Conservation (phyloP, 2,113 vertebrate species). For the Sebastes schlegelii region DNA sequence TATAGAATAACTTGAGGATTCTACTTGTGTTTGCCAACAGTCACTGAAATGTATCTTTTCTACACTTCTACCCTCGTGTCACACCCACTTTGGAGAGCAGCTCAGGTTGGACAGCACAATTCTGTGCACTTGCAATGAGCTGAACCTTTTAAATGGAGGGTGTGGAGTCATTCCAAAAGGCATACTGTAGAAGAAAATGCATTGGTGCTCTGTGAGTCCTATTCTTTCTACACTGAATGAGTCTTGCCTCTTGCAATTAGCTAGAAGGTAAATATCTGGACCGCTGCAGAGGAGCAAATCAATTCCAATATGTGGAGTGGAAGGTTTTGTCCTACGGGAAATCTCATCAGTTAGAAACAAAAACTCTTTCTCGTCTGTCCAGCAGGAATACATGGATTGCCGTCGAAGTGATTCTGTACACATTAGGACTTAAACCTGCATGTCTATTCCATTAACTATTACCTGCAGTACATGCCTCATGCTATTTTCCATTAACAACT, state of each 20-base stretch:
- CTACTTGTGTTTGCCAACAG: slow-evolving; percentile 18
- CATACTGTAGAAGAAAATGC: slow-evolving; percentile 46
- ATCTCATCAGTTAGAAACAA: slow-evolving; percentile 74
- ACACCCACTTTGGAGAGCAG: slow-evolving; percentile 26
- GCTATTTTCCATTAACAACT: slow-evolving; percentile 40
- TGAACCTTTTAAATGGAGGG: slow-evolving; percentile 45
- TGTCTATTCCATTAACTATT: slow-evolving; percentile 16
- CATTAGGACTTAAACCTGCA: slow-evolving; percentile 20
- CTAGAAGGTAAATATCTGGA: slow-evolving; percentile 77
- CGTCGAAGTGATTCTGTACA: slow-evolving; percentile 16
- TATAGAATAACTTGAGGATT: neutral
- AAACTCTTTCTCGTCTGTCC: slow-evolving; percentile 55
- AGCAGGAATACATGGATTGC: slow-evolving; percentile 42
- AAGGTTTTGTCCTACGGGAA: slow-evolving; percentile 71
- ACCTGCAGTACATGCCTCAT: neutral
- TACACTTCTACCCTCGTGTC: slow-evolving; percentile 5
- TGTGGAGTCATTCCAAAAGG: slow-evolving; percentile 54
- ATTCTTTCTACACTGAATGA: slow-evolving; percentile 48
- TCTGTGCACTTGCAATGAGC: slow-evolving; percentile 38
- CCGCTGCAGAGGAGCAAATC: slow-evolving; percentile 70
- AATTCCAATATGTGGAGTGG: slow-evolving; percentile 79
- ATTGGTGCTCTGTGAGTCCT: slow-evolving; percentile 55
- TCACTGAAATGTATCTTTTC: slow-evolving; percentile 3
- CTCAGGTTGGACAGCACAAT: slow-evolving; percentile 17
- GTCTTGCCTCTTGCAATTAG: slow-evolving; percentile 75